Conservation (phyloP, 2,797 vertebrate genomes). For the Melopsittacus undulatus region DNA sequence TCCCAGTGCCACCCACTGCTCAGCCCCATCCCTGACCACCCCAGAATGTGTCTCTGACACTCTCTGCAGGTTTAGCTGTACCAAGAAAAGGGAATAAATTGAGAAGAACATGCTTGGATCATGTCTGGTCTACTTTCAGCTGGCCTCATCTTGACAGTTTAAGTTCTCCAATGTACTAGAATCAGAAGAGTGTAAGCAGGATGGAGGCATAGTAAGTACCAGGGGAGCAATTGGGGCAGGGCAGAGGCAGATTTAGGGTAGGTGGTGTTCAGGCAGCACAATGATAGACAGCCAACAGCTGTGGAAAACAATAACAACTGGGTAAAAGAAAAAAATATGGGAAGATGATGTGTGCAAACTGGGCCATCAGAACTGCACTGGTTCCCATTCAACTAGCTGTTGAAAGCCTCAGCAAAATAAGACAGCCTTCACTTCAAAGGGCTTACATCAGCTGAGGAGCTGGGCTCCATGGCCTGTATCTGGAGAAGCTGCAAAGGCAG, state of each 20-base stretch:
- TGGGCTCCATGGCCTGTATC: background rate
- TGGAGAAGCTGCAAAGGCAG: background rate
- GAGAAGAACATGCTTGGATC: background rate
- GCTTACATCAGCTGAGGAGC: constrained; percentile 5
- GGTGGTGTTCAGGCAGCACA: background rate
- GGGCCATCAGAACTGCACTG: background rate
- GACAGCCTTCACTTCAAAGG: constrained; percentile 4
- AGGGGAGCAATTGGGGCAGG: background rate
- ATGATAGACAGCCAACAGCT: background rate
- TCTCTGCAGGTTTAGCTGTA: constrained; percentile 12
- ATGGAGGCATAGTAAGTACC: background rate
- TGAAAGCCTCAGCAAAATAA: constrained; percentile 27
- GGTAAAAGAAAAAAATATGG: constrained; percentile 11
- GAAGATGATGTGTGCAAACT: background rate
- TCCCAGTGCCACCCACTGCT: constrained; percentile 12
- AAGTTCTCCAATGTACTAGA: background rate
- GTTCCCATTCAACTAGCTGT: constrained; percentile 22
- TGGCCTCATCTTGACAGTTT: background rate
- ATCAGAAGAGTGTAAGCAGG: background rate
- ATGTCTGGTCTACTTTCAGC: background rate
- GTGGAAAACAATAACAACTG: constrained; percentile 27
- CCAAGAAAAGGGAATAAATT: background rate
- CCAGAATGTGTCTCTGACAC: background rate
- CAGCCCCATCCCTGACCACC: background rate
- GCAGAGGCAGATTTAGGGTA: constrained; percentile 4